Conservation (phyloP, 2,888 invertebrate genomes). For the Eupithecia inturbata region DNA sequence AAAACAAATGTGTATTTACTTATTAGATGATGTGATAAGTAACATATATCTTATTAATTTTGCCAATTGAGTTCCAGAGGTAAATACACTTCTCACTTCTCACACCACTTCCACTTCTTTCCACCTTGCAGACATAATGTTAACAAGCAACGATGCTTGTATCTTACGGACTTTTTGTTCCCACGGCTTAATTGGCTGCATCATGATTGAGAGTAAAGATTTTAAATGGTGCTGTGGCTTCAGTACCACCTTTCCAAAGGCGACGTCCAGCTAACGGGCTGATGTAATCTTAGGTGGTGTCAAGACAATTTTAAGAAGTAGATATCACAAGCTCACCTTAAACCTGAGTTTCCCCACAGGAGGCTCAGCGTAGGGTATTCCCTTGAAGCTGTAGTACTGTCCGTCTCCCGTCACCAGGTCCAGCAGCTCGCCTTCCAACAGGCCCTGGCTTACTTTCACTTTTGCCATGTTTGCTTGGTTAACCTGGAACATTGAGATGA, state of each 20-base stretch:
- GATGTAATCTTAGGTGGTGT: background rate
- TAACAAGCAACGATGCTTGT: background rate
- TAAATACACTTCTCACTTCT: too few relatives aligned
- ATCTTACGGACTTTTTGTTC: background rate
- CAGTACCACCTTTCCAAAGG: background rate
- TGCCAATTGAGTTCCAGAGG: background rate
- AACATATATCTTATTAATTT: background rate
- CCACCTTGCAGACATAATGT: background rate
- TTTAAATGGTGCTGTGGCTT: background rate
- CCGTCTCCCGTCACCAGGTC: slow-evolving; percentile 46
- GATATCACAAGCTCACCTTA: slow-evolving; percentile 59
- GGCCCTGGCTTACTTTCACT: slow-evolving; percentile 54
- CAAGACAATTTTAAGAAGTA: background rate
- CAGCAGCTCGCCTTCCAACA: slow-evolving; percentile 52
- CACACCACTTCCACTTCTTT: too few relatives aligned
- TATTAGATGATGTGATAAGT: background rate
- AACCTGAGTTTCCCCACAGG: slow-evolving; percentile 77
- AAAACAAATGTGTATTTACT: background rate
- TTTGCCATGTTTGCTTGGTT: slow-evolving; percentile 24
- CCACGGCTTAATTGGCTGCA: background rate
- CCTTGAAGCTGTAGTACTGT: slow-evolving; percentile 62
- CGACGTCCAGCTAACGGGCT: background rate
- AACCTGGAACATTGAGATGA: background rate
- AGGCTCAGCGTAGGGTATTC: slow-evolving; percentile 80
- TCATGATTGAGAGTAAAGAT: background rate